These are phyloP conservation scores for Thera britannica DNA, from an alignment of 2,888 invertebrate species.

Conservation along the genomic window DNA sequence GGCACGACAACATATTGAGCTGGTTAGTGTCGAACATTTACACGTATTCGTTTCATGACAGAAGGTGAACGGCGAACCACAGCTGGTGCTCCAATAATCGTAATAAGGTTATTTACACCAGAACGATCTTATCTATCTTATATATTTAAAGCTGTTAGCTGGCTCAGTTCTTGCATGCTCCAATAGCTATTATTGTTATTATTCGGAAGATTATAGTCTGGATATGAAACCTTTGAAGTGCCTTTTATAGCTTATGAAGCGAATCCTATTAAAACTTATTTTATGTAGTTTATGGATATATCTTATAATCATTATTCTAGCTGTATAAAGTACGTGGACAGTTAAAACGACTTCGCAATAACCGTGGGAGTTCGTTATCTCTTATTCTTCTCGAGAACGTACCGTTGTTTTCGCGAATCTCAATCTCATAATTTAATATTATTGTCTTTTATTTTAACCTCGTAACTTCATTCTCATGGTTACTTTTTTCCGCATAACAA, in stretches of 20 bases:
- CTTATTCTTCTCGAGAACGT: constrained; percentile 41
- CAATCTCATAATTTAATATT: constrained; percentile 26
- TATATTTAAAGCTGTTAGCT: constrained; percentile 15
- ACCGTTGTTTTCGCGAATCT: constrained; percentile 44
- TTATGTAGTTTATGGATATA: constrained; percentile 7
- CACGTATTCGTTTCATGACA: constrained; percentile 43
- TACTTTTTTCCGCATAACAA: neutral
- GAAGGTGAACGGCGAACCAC: constrained; percentile 47
- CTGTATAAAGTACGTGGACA: constrained; percentile 48
- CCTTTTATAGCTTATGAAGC: constrained; percentile 5
- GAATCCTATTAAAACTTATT: constrained; percentile 16
- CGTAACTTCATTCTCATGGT: constrained; percentile 26
- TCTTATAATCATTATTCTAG: constrained; percentile 27
- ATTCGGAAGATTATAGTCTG: constrained; percentile 17
- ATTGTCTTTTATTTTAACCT: constrained; percentile 16
- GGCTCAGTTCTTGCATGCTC: constrained; percentile 15
- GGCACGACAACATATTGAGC: constrained; percentile 16
- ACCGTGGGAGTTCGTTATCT: constrained; percentile 52
- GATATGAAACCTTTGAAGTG: constrained; percentile 19
- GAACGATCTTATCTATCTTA: constrained; percentile 20
- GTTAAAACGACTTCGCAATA: constrained; percentile 51
- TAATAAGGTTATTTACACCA: constrained; percentile 29
- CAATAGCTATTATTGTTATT: constrained; percentile 15
- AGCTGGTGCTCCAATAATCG: constrained; percentile 40
- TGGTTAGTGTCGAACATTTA: constrained; percentile 19